Base-by-base conservation (phyloP, 2,113 vertebrate species). In the Bungarus multicinctus region DNA sequence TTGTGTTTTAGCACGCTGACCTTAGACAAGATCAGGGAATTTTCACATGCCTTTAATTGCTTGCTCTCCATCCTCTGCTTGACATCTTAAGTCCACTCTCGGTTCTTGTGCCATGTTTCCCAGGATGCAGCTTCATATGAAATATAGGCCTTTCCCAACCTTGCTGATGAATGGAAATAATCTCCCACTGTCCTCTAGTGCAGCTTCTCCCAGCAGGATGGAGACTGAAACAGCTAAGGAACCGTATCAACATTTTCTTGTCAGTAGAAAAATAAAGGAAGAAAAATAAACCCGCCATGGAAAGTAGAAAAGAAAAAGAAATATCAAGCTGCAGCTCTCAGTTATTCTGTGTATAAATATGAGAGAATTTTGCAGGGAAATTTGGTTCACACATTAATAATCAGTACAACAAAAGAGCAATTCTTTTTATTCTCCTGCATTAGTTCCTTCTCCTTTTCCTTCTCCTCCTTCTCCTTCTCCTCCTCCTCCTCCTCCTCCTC, bases 151-250 rank as follows among this genome's bases (percentile, higher is more conserved):
- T 95, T 93, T 30, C 93, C 94, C 93, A 55, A 93, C 94, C 93
- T 91, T 95, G 96, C 96, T 97, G 96, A 96, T 95, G 95, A 96
- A 97, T 95, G 94, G 89, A 92, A 96, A 95, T 96, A 96, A 96
- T 96, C 95, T 92, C 64, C 95, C 95, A 94, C 89, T 93, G 91
- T 95, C 89, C 94, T 96, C 95, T 95, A 89, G 95, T 95, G 96
- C 90, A 95, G 95, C 96, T 95, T 96, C 94, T 50, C 85, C 47
- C 94, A 14, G 94, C 93, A 92, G 91, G 94, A 90, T 94, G 34
- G 50, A 16, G 87, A 88, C 90, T 25, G 87, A 96, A 96, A 95
- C 57, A 92, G 64, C 91, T 47, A 53, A 94, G 87, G 92, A 93
- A 92, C 60, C 90, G 10, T 60, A 57, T 60, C 87, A 69, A 4